These are phyloP conservation scores for Acanthurus tractus DNA, from an alignment of 2,797 vertebrate genomes.

Conservation along the genomic window DNA sequence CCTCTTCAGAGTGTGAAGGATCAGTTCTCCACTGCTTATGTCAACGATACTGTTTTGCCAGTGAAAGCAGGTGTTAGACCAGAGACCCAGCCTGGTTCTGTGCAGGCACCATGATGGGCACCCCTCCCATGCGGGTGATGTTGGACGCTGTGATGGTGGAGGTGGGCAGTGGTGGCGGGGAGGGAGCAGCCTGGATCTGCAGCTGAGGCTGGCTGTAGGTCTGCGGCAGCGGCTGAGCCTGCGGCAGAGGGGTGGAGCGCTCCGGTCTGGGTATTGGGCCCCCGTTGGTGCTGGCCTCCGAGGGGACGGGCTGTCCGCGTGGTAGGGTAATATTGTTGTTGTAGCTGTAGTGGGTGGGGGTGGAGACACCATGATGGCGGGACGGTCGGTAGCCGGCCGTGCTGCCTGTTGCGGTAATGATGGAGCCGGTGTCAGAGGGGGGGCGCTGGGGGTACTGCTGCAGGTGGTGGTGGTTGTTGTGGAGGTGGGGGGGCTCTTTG, in stretches of 20 bases:
- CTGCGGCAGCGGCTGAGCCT: constrained; percentile 68
- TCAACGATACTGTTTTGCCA: constrained; percentile 9
- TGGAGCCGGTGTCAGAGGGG: constrained; percentile 88
- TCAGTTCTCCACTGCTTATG: constrained; percentile 3
- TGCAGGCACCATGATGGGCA: constrained; percentile 94
- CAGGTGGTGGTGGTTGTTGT: constrained; percentile 74
- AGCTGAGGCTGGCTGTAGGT: constrained; percentile 62
- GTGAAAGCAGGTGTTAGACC: constrained; percentile 82
- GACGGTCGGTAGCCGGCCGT: constrained; percentile 80
- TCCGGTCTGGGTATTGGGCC: constrained; percentile 79
- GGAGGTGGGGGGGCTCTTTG: constrained; percentile 73
- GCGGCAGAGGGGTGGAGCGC: constrained; percentile 72
- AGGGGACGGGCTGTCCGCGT: constrained; percentile 41
- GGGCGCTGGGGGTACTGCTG: constrained; percentile 84
- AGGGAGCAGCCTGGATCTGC: constrained; percentile 65
- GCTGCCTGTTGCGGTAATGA: constrained; percentile 88
- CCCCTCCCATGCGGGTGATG: constrained; percentile 90
- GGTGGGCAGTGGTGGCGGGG: constrained; percentile 70
- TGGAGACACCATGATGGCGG: constrained; percentile 66
- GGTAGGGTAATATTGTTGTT: constrained; percentile 72
- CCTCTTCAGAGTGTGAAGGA: not conserved
- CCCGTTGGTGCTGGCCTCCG: constrained; percentile 69
- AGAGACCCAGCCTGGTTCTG: constrained; percentile 95
- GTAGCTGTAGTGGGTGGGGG: constrained; percentile 81
- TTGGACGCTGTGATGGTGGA: constrained; percentile 83